Percentiles rank a stretch among this genome's conserved stretches.
These are phyloP conservation scores for Dasypolia templi DNA, from an alignment of 2,888 invertebrate genomes.

Conservation along the genomic window DNA sequence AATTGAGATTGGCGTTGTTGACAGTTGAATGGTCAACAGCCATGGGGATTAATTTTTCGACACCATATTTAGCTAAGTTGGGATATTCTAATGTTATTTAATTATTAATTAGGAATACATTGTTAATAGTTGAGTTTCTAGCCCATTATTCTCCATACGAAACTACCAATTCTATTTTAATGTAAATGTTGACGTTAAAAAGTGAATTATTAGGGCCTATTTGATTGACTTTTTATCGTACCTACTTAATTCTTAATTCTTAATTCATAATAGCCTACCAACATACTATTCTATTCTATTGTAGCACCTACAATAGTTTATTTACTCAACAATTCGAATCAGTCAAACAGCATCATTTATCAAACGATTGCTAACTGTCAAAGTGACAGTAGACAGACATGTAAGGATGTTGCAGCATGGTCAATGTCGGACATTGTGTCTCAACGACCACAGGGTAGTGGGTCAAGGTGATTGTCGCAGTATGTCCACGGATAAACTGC, in stretches of 20 bases:
- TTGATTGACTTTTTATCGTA: too few relatives aligned
- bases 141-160: too few relatives aligned
- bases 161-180: too few relatives aligned
- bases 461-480: constrained; percentile 39
- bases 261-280: not conserved
- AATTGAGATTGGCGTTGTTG: constrained; percentile 22
- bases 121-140: too few relatives aligned
- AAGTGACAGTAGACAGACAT: constrained; percentile 28
- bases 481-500: constrained; percentile 4
- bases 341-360: constrained; percentile 28
- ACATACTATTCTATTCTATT: not conserved
- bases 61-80: not conserved
- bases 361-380: constrained; percentile 32
- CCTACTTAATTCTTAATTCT: too few relatives aligned
- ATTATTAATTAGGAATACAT: not conserved
- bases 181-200: too few relatives aligned
- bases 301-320: not conserved
- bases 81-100: not conserved
- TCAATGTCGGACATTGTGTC: constrained; percentile 53
- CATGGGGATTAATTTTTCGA: not conserved
- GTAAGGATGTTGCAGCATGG: constrained; percentile 35
- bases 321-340: constrained; percentile 23
- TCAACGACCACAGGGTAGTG: constrained; percentile 29
- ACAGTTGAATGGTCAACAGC: constrained; percentile 7
- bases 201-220: too few relatives aligned